A percentile compares a stretch with the other conserved stretches of the same genome.
Evolutionary conservation across 2,113 vertebrate species (phyloP).

Genomic region (Petaurus breviceps): DNA sequence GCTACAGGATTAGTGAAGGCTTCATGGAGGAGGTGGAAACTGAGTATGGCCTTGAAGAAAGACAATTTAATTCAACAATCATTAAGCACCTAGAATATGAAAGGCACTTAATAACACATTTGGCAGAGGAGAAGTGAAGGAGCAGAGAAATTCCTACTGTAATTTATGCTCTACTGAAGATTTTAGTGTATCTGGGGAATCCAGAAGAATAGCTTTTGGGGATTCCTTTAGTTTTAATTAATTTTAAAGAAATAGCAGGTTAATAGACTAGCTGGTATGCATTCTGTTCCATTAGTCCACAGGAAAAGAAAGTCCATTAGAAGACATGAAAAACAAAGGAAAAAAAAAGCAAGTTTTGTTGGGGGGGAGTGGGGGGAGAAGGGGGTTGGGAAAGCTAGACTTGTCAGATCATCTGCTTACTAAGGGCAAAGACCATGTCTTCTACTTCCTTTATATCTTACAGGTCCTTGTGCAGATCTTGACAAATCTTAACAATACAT

Average conservation of each 20-base stretch:
- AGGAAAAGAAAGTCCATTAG: not conserved
- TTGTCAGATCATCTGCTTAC: not conserved
- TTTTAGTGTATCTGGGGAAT: not conserved
- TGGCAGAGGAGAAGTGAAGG: not conserved
- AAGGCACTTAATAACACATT: not conserved
- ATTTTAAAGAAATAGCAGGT: not conserved
- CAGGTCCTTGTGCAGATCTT: not conserved
- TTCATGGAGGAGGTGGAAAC: not conserved
- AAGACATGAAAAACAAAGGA: not conserved
- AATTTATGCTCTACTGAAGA: constrained; percentile 3
- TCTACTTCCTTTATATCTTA: not conserved
- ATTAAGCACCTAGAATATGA: not conserved
- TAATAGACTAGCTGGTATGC: not conserved
- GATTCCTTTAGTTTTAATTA: not conserved
- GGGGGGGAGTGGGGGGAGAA: not conserved
- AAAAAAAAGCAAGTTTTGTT: not conserved
- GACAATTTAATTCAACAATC: not conserved
- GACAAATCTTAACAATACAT: not conserved
- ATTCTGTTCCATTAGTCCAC: not conserved
- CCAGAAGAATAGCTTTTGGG: not conserved
- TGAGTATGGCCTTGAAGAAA: not conserved
- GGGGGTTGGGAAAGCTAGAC: not conserved
- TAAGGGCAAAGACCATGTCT: not conserved
- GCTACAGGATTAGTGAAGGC: not conserved
- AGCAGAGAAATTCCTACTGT: not conserved